phyloP scores from a whole-genome alignment of 2,888 invertebrate species.

The Mactromeris polynyma region DNA sequence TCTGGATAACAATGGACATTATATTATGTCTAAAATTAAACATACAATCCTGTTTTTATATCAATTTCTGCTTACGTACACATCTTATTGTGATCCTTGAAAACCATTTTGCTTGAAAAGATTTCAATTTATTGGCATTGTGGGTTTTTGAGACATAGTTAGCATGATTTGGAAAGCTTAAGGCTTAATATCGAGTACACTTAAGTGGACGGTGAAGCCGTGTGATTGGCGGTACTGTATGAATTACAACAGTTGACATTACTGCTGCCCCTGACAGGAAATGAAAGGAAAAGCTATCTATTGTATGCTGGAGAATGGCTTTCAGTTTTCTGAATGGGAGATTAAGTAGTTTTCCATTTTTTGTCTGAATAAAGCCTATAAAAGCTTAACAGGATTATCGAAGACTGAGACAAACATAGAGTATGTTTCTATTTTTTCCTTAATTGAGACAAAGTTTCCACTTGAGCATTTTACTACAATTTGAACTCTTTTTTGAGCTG shows the following conservation, averaged over 20 bases:
- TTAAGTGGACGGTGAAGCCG: constrained; percentile 19
- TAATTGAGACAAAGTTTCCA: neutral
- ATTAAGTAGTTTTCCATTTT: constrained; percentile 21
- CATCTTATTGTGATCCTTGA: neutral
- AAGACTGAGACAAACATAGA: neutral
- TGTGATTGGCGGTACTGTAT: neutral
- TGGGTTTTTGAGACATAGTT: neutral
- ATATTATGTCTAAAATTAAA: too few species aligned
- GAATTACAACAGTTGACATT: constrained; percentile 27
- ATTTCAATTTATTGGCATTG: constrained; percentile 15
- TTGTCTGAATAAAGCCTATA: neutral
- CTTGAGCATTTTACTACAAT: neutral
- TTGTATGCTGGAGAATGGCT: constrained; percentile 25
- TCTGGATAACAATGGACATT: too few species aligned
- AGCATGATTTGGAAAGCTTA: constrained; percentile 7
- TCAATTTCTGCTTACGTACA: neutral
- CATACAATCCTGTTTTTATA: too few species aligned
- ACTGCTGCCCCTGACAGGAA: constrained; percentile 34
- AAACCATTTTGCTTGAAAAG: neutral
- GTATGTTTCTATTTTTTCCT: neutral
- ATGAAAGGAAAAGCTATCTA: constrained; percentile 26
- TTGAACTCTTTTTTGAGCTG: too few species aligned
- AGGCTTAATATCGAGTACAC: neutral
- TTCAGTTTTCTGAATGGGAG: constrained; percentile 1
- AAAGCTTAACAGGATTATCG: neutral